Percentiles rank a stretch among this genome's conserved stretches.
These are phyloP conservation scores for Trichonephila clavipes DNA, from an alignment of 1,140 invertebrate genomes.

Conservation along the genomic window DNA sequence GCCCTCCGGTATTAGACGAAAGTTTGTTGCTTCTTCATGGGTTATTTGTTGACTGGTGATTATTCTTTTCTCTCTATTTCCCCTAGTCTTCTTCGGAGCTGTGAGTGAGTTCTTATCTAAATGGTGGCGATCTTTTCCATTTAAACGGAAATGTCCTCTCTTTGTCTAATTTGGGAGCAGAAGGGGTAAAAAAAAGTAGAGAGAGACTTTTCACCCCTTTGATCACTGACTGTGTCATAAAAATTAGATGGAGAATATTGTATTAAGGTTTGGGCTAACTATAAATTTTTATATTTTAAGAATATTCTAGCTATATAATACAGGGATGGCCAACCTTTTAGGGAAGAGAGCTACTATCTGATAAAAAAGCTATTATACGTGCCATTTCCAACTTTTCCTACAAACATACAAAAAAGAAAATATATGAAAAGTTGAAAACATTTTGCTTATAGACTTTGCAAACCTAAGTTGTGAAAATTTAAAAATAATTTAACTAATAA, in stretches of 20 bases:
- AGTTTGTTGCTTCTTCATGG: conserved; percentile 63
- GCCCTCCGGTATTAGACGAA: conserved; percentile 49
- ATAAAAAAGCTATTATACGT: no score
- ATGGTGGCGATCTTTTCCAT: conserved; percentile 53
- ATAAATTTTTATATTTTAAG: no score
- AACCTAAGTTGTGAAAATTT: no score
- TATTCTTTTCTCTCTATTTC: conserved; percentile 33
- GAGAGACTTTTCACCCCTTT: conserved; percentile 1
- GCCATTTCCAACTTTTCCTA: no score
- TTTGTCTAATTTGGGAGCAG: conserved; percentile 51
- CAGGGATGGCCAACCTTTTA: no score
- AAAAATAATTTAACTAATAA: no score
- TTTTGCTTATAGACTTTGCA: no score
- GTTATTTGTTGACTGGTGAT: conserved; percentile 70
- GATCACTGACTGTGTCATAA: background rate
- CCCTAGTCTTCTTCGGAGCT: background rate
- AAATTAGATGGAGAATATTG: background rate
- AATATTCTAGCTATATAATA: no score
- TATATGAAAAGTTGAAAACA: no score
- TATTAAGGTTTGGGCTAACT: background rate
- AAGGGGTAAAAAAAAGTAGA: background rate
- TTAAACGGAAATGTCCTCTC: conserved; percentile 58
- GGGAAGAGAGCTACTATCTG: no score
- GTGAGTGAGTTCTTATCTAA: conserved; percentile 73
- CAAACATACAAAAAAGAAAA: no score